Conservation (phyloP, 1,140 invertebrate species). For the Diploscapter pachys region DNA sequence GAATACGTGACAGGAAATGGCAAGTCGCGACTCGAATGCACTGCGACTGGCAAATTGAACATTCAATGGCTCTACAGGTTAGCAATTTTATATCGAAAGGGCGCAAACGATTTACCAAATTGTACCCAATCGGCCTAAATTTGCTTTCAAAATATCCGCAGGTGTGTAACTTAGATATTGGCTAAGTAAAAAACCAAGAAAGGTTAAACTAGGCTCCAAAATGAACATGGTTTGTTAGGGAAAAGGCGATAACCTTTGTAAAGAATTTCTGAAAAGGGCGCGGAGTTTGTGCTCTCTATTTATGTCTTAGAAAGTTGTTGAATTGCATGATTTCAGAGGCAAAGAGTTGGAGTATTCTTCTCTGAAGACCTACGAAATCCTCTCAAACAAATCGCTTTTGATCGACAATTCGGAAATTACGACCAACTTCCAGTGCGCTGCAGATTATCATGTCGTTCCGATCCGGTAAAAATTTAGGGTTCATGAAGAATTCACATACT, state of each 20-base stretch:
- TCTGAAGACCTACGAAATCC: constrained; percentile 12
- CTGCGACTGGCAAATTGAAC: too few relatives aligned
- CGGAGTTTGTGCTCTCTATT: constrained; percentile 2
- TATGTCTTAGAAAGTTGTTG: not conserved
- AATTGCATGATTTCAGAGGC: constrained; percentile 1
- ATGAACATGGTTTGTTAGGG: not conserved
- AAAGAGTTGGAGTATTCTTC: constrained; percentile 12
- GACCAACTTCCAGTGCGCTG: constrained; percentile 5
- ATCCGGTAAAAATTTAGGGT: not conserved
- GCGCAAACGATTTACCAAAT: too few relatives aligned
- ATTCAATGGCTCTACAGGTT: too few relatives aligned
- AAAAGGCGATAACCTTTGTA: not conserved
- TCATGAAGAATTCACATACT: not conserved
- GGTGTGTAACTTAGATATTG: not conserved
- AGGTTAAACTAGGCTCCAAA: not conserved
- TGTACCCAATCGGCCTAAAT: too few relatives aligned
- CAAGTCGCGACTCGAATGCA: too few relatives aligned
- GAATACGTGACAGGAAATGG: too few relatives aligned
- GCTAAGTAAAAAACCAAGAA: not conserved
- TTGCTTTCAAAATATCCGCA: too few relatives aligned
- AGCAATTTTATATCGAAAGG: too few relatives aligned
- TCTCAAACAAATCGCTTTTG: not conserved
- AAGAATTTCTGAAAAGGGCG: constrained; percentile 1
- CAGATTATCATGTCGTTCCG: constrained; percentile 12
- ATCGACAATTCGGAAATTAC: not conserved